These are phyloP conservation scores for Plumapathes pennacea DNA, from an alignment of 92 coral and sea anemone species.

Conservation along the genomic window DNA sequence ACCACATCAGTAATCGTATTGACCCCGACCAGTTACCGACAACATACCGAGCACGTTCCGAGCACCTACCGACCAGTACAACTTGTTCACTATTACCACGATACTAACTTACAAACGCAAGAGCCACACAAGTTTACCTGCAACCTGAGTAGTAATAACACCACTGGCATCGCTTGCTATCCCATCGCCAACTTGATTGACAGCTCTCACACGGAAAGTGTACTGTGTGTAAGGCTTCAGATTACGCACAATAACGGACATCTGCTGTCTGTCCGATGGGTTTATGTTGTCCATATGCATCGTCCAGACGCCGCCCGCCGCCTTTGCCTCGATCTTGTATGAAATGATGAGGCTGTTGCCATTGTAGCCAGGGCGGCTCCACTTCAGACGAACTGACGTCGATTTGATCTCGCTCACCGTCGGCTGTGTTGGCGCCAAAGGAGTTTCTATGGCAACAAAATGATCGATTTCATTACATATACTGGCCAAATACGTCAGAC, in stretches of 20 bases:
- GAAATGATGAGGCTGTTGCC: slow-evolving; percentile 88
- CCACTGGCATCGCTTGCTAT: slow-evolving; percentile 74
- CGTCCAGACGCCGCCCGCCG: slow-evolving; percentile 50
- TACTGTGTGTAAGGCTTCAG: slow-evolving; percentile 79
- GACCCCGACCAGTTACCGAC: no score
- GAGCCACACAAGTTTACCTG: no score
- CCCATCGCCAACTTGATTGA: slow-evolving; percentile 77
- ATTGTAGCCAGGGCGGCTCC: slow-evolving; percentile 83
- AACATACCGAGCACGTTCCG: no score
- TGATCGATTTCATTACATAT: no score
- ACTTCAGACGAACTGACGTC: slow-evolving; percentile 68
- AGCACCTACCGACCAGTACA: no score
- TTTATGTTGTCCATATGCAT: slow-evolving; percentile 59
- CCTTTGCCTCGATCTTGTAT: slow-evolving; percentile 66
- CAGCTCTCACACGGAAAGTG: slow-evolving; percentile 84
- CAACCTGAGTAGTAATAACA: slow-evolving; percentile 45
- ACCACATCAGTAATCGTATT: no score
- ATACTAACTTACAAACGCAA: no score
- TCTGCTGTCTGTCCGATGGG: slow-evolving; percentile 68
- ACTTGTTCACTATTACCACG: no score
- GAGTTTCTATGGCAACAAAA: slow-evolving; percentile 49
- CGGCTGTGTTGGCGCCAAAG: slow-evolving; percentile 80
- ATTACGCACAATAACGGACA: slow-evolving; percentile 62
- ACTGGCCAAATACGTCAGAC: no score
- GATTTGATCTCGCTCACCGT: slow-evolving; percentile 66